A percentile compares a stretch with the other conserved stretches of the same genome.
These are phyloP conservation scores for Meloidogyne exigua DNA, from an alignment of 1,140 invertebrate species.

Conservation along the genomic window DNA sequence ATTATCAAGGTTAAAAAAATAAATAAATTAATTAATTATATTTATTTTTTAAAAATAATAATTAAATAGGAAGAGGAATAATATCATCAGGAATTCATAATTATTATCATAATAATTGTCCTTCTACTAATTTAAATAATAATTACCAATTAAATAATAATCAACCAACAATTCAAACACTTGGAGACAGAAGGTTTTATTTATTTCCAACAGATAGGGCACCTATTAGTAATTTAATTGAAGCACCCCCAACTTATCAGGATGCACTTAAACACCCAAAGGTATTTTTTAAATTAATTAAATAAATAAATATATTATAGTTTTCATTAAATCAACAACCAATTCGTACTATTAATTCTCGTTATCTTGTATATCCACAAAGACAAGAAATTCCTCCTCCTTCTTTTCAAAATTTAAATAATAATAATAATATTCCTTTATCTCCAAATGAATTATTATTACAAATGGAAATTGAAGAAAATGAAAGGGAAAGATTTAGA, in stretches of 20 bases:
- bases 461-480: neutral
- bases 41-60: too few relatives aligned
- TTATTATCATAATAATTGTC: neutral
- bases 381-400: neutral
- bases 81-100: neutral
- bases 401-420: neutral
- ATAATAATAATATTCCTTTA: neutral
- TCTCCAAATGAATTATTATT: neutral
- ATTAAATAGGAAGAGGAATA: neutral
- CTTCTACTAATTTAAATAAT: neutral
- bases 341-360: neutral
- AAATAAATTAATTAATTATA: neutral
- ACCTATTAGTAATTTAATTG: constrained; percentile 39
- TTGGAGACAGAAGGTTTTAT: constrained; percentile 46
- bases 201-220: constrained; percentile 30
- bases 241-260: constrained; percentile 45
- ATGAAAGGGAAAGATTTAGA: neutral
- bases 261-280: constrained; percentile 32
- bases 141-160: neutral
- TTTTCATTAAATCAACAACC: too few relatives aligned
- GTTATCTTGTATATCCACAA: neutral
- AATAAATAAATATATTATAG: too few relatives aligned
- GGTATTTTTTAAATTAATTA: neutral
- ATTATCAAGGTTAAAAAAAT: neutral
- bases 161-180: constrained; percentile 36